Base-by-base conservation (phyloP, 2,888 invertebrate genomes). In the Cephus pygmeus region DNA sequence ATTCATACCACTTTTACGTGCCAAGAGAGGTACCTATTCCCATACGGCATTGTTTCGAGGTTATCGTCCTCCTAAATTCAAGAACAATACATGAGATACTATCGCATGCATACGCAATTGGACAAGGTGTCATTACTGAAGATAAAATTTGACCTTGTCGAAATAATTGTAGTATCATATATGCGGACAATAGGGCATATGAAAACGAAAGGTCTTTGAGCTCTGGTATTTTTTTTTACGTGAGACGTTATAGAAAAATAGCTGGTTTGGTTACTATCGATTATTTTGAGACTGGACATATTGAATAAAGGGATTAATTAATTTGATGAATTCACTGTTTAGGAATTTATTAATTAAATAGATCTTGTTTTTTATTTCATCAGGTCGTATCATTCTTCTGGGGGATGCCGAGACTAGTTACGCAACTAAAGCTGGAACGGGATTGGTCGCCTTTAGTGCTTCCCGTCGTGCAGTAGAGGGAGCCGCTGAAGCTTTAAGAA, bases 401-500 rank as follows among this genome's bases (percentile, higher is more conserved):
- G 89, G 88, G 36, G 87, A 89, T 83, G 88, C 84, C 84, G 86
- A 87, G 83, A 80, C 80, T 34, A 88, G 87, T 80, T 87, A 94
- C 82, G 92, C 93, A 77, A 92, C 93, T 69, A 91, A 90, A 81
- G 88, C 89, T 69, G 92, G 93, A 31, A 91, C 92, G 23, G 94
- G 93, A 35, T 86, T 94, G 80, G 93, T 94, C 35, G 94, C 93
- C 76, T 94, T 93, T 85, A 93, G 92, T 79, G 94, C 93, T 9
- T 95, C 94, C 0, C 93, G 96, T 69, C 95, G 95, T 91, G 96
- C 96, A 11, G 96, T 96, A 30, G 96, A 96, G 92, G 96, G 96
- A 78, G 96, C 96, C 9, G 96, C 96, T 80, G 94, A 94, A 56
- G 96, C 96, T 11, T 91, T 97, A 81, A 93, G 96, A 56, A 93